Evolutionary conservation across 2,797 vertebrate genomes (phyloP).

Genomic region (Mormyrops boulengeri): DNA sequence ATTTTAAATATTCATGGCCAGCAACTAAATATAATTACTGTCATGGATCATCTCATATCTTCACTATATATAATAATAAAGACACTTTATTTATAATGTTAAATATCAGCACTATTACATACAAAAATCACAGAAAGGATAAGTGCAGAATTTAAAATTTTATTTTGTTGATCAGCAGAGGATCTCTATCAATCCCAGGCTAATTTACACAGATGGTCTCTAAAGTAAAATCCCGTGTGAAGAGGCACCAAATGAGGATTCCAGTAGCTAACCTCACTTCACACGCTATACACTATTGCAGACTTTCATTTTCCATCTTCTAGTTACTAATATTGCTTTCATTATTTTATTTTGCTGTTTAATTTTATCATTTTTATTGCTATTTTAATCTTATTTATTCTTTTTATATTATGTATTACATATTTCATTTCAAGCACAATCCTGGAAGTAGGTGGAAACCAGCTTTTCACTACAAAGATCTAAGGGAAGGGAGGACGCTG

Average conservation of each 20-base stretch:
- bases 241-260: not conserved
- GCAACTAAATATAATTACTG: not conserved
- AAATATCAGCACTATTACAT: not conserved
- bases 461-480: not conserved
- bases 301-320: not conserved
- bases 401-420: not conserved
- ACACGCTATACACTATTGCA: not conserved
- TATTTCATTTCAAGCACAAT: not conserved
- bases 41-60: not conserved
- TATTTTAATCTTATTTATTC: not conserved
- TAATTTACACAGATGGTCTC: not conserved
- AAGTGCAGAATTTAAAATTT: not conserved
- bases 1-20: not conserved
- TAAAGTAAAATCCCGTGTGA: not conserved
- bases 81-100: not conserved
- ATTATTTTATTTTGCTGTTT: not conserved
- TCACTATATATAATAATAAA: not conserved
- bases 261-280: not conserved
- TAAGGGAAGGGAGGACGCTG: not conserved
- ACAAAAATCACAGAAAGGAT: not conserved
- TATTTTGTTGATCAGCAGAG: not conserved
- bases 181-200: not conserved
- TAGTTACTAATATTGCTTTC: not conserved
- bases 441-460: not conserved
- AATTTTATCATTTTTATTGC: not conserved